Base-by-base conservation (phyloP, 2,113 vertebrate genomes). In the Melanocharis versteri region DNA sequence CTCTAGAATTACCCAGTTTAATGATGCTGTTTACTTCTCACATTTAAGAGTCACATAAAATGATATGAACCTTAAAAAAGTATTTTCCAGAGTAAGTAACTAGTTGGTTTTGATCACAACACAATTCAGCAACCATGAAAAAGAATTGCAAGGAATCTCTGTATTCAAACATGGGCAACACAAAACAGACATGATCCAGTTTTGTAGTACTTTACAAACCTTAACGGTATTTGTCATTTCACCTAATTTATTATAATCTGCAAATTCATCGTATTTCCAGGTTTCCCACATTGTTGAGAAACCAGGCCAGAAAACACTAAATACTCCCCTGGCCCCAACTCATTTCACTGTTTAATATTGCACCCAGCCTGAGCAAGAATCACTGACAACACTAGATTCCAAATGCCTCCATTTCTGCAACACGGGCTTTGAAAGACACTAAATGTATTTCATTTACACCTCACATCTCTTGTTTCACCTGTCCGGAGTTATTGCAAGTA, bases 1-100 rank as follows among this genome's bases (percentile, higher is more conserved):
- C 35, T 47, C 31, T 26, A 87, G 40, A 94, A 89, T 37, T 68
- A 89, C 39, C 27, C 30, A 73, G 44, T 88, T 78, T 93, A 95
- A 90, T 65, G 53, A 80, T 77, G 58, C 61, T 91, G 70, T 84
- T 94, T 69, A 84, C 57, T 82, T 83, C 53, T 53, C 9, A 4
- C 37, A 60, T 87, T 89, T 84, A 42, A 2, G 62, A 61, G 13
- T 42, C 65, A 62, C 7, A n/a, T 42, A 30, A 92, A 94, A 72
- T 6, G 5, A 17, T 40, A 87, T 35, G 45, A 71, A 85, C 58
- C 39, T 61, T 64, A 47, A 83, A 37, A 76, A 61, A 53, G 7
- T 54, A 70, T 35, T 77, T 85, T 65, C 39, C 77, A 57, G 27
- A 22, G 5, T 37, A 60, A 60, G n/a, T 9, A 33, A 83, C 5